A percentile compares a stretch with the other conserved stretches of the same genome.
Conservation (phyloP, 2,113 vertebrate species). For the Chrysochloris asiatica region DNA sequence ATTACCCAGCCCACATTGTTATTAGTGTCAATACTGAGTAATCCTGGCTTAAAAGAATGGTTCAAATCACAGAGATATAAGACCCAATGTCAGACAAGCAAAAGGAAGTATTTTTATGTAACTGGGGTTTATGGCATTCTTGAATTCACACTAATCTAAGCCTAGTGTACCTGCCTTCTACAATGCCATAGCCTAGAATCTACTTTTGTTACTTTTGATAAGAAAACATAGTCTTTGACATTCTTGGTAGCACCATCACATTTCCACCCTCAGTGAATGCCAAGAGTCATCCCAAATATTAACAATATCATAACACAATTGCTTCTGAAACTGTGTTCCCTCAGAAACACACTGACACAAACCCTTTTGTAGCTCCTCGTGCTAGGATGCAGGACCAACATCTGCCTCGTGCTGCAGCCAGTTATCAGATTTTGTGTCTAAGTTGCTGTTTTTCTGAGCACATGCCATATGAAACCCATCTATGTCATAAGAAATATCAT, state of each 20-base stretch:
- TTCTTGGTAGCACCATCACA: background rate
- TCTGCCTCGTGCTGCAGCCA: background rate
- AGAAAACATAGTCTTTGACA: background rate
- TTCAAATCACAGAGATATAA: background rate
- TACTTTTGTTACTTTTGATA: background rate
- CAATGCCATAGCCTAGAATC: background rate
- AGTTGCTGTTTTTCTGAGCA: constrained; percentile 44
- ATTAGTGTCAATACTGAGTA: background rate
- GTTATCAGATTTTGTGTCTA: background rate
- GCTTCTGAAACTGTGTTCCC: too few relatives aligned
- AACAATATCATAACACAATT: background rate
- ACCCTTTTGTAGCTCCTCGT: background rate
- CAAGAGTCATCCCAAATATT: background rate
- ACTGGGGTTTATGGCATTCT: background rate
- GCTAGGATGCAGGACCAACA: background rate
- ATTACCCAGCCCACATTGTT: background rate
- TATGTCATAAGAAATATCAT: background rate
- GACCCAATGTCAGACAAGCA: background rate
- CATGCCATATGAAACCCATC: background rate
- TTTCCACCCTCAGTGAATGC: background rate
- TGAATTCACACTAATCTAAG: background rate
- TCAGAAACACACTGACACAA: background rate
- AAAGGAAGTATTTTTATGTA: constrained; percentile 14
- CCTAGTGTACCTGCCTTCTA: background rate
- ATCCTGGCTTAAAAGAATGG: background rate